Conservation (phyloP, 2,888 invertebrate species). For the Stenichneumon culpator region DNA sequence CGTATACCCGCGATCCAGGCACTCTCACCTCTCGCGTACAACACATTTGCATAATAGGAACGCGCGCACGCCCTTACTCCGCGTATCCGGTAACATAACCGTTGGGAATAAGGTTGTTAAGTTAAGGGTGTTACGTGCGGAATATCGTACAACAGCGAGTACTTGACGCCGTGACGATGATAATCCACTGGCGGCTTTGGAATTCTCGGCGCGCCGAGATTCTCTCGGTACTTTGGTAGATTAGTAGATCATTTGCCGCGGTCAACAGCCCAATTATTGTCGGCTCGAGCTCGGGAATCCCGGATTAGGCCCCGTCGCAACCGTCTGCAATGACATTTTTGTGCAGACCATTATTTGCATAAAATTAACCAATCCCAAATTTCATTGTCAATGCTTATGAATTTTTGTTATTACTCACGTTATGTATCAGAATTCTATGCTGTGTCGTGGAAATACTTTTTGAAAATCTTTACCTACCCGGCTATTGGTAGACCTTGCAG, state of each 20-base stretch:
- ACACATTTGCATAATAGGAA: constrained; percentile 80
- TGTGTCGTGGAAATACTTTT: no score
- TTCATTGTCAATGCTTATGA: no score
- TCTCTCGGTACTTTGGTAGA: constrained; percentile 2
- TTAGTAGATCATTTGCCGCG: constrained; percentile 3
- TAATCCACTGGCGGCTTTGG: neutral
- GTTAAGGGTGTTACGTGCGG: constrained; percentile 71
- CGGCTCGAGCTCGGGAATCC: neutral
- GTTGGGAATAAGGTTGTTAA: constrained; percentile 78
- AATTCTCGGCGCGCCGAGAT: constrained; percentile 4
- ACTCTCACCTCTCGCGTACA: constrained; percentile 74
- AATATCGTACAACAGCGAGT: constrained; percentile 71
- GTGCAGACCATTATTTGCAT: neutral
- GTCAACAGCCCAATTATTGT: constrained; percentile 12
- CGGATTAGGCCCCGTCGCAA: neutral
- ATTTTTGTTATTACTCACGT: no score
- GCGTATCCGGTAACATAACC: constrained; percentile 74
- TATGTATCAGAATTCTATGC: no score
- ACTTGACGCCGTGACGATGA: constrained; percentile 35
- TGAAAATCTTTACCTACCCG: no score
- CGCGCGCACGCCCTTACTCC: constrained; percentile 55
- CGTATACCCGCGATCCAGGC: constrained; percentile 77
- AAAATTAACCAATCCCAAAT: neutral
- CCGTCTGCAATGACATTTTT: neutral
- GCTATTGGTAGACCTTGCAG: no score